Evolutionary conservation across 2,113 vertebrate species (phyloP).

Genomic region (Myxocyprinus asiaticus): DNA sequence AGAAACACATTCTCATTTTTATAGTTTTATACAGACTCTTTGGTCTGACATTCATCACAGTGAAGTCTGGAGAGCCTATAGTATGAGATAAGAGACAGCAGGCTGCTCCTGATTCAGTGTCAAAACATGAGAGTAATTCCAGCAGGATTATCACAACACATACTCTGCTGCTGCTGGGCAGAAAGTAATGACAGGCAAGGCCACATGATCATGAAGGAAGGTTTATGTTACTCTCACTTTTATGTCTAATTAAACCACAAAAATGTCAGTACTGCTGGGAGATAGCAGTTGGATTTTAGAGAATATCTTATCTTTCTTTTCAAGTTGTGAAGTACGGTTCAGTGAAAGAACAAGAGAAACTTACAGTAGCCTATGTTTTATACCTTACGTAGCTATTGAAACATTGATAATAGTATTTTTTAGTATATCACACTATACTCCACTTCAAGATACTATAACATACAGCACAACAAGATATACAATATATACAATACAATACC

Average conservation of each 20-base stretch:
- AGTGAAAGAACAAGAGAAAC: slow-evolving; percentile 6
- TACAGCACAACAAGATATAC: too few species aligned
- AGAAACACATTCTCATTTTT: too few species aligned
- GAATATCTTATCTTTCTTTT: background rate
- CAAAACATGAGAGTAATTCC: slow-evolving; percentile 50
- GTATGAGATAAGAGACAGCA: slow-evolving; percentile 16
- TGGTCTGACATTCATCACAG: too few species aligned
- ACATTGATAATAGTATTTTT: too few species aligned
- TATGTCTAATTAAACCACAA: slow-evolving; percentile 49
- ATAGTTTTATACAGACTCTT: too few species aligned
- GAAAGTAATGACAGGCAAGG: slow-evolving; percentile 15
- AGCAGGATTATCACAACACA: slow-evolving; percentile 47
- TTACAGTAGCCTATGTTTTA: background rate
- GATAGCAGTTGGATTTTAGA: background rate
- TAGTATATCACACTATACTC: too few species aligned
- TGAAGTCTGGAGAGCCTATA: background rate
- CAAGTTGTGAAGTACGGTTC: too few species aligned
- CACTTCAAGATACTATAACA: too few species aligned
- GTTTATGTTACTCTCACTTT: slow-evolving; percentile 47
- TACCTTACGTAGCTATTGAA: too few species aligned
- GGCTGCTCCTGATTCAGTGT: slow-evolving; percentile 34
- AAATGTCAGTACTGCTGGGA: background rate
- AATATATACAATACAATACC: too few species aligned
- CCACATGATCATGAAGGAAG: slow-evolving; percentile 27
- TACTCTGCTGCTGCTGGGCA: slow-evolving; percentile 1